phyloP scores from a whole-genome alignment of 2,888 invertebrate species.

The Aphelenchoides bicaudatus region DNA sequence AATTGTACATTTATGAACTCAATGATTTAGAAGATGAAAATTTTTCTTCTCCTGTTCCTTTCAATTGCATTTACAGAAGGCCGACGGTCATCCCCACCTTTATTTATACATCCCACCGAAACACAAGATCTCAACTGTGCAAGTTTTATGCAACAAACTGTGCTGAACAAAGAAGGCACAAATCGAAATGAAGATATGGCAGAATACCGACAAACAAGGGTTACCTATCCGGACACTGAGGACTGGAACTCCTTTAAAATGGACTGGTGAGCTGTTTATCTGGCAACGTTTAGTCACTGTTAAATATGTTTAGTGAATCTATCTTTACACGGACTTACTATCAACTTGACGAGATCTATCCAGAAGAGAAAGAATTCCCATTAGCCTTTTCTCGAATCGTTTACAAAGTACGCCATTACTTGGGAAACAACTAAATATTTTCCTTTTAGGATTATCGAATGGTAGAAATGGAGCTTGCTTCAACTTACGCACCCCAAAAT shows the following conservation, averaged over 20 bases:
- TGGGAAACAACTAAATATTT: not conserved
- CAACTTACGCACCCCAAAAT: constrained; percentile 7
- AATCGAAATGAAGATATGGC: not conserved
- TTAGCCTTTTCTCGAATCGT: constrained; percentile 4
- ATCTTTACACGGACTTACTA: constrained; percentile 3
- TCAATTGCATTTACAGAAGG: too few relatives aligned
- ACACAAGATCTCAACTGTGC: constrained; percentile 8
- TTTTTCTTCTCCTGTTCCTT: too few relatives aligned
- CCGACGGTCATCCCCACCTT: too few relatives aligned
- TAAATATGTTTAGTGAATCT: too few relatives aligned
- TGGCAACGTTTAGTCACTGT: too few relatives aligned
- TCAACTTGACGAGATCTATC: not conserved
- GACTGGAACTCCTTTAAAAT: constrained; percentile 5
- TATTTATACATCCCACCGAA: constrained; percentile 7
- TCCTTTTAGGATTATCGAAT: constrained; percentile 6
- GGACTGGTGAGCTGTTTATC: too few relatives aligned
- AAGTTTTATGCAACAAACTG: not conserved
- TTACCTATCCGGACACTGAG: constrained; percentile 12
- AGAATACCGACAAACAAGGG: constrained; percentile 1
- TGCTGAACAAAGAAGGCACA: not conserved
- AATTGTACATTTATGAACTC: not conserved
- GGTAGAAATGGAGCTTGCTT: constrained; percentile 10
- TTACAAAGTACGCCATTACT: constrained; percentile 6
- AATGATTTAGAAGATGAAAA: too few relatives aligned
- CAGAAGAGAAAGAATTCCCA: constrained; percentile 6